These are phyloP conservation scores for Sebastes kiyomatsui DNA, from an alignment of 2,797 vertebrate genomes.

Conservation along the genomic window DNA sequence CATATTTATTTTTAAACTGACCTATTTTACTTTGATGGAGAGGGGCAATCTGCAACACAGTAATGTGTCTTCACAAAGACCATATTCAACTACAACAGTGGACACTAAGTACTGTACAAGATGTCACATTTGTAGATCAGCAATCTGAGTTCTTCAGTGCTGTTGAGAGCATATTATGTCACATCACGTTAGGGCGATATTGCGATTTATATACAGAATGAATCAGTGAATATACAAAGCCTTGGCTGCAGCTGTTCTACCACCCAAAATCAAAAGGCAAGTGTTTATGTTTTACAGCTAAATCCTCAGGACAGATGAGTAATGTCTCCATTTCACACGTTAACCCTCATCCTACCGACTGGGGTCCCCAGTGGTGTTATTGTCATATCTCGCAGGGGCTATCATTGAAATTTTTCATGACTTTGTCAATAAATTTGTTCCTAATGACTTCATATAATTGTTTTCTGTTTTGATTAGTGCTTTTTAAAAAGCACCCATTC, in stretches of 20 bases:
- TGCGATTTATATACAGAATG: background rate
- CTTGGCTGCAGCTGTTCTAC: background rate
- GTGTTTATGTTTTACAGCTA: background rate
- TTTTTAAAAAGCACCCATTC: too few relatives aligned
- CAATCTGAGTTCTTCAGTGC: background rate
- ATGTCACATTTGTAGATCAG: background rate
- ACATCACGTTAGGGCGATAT: background rate
- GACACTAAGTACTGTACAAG: background rate
- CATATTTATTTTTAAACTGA: conserved; percentile 48
- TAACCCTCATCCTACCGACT: too few relatives aligned
- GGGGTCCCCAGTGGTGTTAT: too few relatives aligned
- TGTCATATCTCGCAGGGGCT: background rate
- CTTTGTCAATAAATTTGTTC: too few relatives aligned
- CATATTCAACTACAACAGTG: background rate
- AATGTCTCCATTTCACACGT: background rate
- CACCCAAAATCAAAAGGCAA: background rate
- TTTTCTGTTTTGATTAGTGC: too few relatives aligned
- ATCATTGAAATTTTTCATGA: too few relatives aligned
- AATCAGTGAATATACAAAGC: background rate
- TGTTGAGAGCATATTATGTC: background rate
- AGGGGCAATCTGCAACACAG: conserved; percentile 4
- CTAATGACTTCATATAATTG: too few relatives aligned
- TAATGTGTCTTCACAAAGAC: background rate
- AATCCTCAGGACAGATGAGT: background rate
- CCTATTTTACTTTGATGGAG: conserved; percentile 33